phyloP scores from a whole-genome alignment of 23 tunicate species.

The Halocynthia roretzi region DNA sequence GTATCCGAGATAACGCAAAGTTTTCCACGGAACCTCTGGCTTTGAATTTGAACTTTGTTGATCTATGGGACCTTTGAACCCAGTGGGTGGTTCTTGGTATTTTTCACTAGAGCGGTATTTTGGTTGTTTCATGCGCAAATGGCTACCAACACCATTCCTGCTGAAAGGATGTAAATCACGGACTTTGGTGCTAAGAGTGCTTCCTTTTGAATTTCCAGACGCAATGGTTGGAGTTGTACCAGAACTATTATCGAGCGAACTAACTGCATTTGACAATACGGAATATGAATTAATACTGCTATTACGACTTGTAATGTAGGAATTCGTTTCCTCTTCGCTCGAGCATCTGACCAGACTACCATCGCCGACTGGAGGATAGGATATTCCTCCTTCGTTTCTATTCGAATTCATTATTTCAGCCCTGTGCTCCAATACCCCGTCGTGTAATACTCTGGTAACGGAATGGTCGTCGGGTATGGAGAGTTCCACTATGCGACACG shows the following conservation, averaged over 20 bases:
- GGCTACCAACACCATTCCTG: conserved; percentile 6
- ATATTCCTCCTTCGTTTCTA: not conserved
- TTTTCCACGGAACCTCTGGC: conserved; percentile 38
- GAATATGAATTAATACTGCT: no score
- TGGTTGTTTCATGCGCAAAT: not conserved
- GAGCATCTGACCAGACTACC: no score
- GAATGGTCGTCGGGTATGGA: conserved; percentile 29
- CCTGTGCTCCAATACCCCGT: not conserved
- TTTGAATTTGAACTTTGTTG: not conserved
- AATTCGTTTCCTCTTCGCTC: not conserved
- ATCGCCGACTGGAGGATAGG: no score
- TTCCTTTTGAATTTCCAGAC: not conserved
- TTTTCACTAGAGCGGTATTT: not conserved
- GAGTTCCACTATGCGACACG: conserved; percentile 61
- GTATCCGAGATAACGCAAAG: conserved; percentile 51
- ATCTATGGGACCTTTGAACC: not conserved
- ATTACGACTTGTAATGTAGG: not conserved
- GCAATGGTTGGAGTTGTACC: conserved; percentile 6
- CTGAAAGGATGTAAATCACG: conserved; percentile 46
- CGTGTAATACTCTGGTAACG: not conserved
- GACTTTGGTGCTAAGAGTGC: conserved; percentile 47
- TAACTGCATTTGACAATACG: not conserved
- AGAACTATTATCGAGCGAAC: conserved; percentile 6
- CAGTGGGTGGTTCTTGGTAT: not conserved
- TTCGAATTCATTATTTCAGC: not conserved